Evolutionary conservation across 2,113 vertebrate species (phyloP).

Genomic region (Pterocles burchelli): DNA sequence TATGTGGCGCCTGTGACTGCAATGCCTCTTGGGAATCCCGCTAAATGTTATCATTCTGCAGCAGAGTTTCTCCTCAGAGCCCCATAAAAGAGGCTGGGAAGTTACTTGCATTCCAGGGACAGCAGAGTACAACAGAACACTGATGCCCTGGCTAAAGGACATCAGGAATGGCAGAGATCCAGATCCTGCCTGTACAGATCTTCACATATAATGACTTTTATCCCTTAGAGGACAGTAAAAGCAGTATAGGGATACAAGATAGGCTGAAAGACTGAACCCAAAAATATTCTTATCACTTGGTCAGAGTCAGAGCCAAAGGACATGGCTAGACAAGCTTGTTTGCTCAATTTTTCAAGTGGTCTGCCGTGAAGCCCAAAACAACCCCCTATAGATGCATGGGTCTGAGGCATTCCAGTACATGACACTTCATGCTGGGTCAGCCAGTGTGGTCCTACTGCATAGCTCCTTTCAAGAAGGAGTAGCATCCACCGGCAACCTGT

Average conservation of each 20-base stretch:
- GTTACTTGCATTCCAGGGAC: background rate
- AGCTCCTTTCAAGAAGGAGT: background rate
- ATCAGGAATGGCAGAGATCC: background rate
- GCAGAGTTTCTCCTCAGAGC: slow-evolving; percentile 6
- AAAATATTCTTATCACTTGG: background rate
- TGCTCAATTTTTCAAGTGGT: background rate
- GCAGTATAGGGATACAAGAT: background rate
- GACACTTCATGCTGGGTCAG: background rate
- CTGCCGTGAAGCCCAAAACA: background rate
- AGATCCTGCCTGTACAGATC: background rate
- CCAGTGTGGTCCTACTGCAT: background rate
- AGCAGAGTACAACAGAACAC: background rate
- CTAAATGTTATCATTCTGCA: background rate
- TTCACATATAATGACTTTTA: background rate
- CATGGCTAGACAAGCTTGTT: background rate
- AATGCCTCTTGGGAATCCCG: background rate
- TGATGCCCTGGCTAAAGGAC: background rate
- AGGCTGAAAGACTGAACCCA: background rate
- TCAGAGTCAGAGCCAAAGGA: background rate
- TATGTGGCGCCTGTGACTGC: background rate
- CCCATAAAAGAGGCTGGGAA: background rate
- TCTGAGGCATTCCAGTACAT: background rate
- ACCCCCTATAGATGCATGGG: background rate
- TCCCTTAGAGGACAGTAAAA: background rate
- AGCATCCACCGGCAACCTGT: background rate